phyloP scores from a whole-genome alignment of 2,888 invertebrate genomes.

The Gymnoscelis rufifasciata region DNA sequence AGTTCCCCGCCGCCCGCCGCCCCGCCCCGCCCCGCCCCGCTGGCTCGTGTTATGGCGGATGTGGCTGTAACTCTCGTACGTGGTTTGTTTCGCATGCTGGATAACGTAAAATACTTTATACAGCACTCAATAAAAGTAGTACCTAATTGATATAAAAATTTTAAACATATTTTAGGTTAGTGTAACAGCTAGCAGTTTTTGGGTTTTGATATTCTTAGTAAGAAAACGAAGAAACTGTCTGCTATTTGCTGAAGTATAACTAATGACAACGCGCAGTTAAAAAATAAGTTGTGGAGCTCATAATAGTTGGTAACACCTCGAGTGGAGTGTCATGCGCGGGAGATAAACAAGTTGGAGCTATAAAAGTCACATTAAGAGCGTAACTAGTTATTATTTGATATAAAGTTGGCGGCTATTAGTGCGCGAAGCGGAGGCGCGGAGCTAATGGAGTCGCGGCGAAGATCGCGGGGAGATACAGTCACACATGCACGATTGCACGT shows the following conservation, averaged over 20 bases:
- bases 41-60: conserved; percentile 25
- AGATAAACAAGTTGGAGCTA: conserved; percentile 16
- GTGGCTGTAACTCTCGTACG: conserved; percentile 4
- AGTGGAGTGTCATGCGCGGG: conserved; percentile 1
- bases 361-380: conserved; percentile 15
- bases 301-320: background rate
- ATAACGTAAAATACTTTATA: background rate
- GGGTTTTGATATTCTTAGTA: no score
- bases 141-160: background rate
- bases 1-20: conserved; percentile 22
- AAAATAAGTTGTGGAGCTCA: background rate
- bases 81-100: background rate
- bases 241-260: no score
- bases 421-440: conserved; percentile 16
- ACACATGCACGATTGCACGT: no score
- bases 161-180: background rate
- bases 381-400: conserved; percentile 17
- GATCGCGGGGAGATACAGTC: no score
- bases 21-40: conserved; percentile 24
- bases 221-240: no score
- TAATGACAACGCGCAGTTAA: no score
- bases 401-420: conserved; percentile 15
- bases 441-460: no score
- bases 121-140: background rate
- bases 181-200: no score